Conservation (phyloP, 2,797 vertebrate genomes). For the Lutjanus campechanus region DNA sequence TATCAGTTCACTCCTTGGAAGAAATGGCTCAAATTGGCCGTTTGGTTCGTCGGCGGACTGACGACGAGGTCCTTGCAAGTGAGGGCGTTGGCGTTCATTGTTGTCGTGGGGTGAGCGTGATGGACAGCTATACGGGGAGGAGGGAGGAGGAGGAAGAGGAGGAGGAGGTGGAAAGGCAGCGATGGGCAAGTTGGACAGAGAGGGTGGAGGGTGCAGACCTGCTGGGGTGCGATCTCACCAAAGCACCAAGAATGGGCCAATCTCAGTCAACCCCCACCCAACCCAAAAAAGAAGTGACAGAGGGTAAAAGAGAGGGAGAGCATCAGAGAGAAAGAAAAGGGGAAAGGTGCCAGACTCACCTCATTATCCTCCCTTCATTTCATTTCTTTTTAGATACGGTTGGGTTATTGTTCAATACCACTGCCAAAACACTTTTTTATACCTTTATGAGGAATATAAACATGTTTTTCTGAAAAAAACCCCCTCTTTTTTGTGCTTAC, state of each 20-base stretch:
- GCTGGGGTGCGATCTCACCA: conserved; percentile 80
- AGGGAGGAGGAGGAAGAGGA: conserved; percentile 31
- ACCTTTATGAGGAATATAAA: conserved; percentile 3
- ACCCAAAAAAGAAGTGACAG: conserved; percentile 43
- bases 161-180: conserved; percentile 24
- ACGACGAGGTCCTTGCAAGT: conserved; percentile 54
- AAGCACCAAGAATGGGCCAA: conserved; percentile 56
- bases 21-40: conserved; percentile 72
- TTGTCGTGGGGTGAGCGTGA: conserved; percentile 52
- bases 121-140: conserved; percentile 51
- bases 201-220: conserved; percentile 59
- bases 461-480: neutral
- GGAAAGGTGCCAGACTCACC: conserved; percentile 23
- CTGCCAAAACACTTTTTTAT: conserved; percentile 4
- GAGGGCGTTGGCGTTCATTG: conserved; percentile 50
- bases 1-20: conserved; percentile 69
- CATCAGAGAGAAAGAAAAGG: conserved; percentile 30
- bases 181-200: conserved; percentile 34
- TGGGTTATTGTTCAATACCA: neutral
- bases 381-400: neutral
- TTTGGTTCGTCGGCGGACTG: conserved; percentile 64
- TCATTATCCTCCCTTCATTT: conserved; percentile 4
- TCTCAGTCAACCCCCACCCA: conserved; percentile 29
- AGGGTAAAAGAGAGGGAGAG: conserved; percentile 46
- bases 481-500: neutral